Conservation (phyloP, 2,888 invertebrate species). For the Trichogramma evanescens region DNA sequence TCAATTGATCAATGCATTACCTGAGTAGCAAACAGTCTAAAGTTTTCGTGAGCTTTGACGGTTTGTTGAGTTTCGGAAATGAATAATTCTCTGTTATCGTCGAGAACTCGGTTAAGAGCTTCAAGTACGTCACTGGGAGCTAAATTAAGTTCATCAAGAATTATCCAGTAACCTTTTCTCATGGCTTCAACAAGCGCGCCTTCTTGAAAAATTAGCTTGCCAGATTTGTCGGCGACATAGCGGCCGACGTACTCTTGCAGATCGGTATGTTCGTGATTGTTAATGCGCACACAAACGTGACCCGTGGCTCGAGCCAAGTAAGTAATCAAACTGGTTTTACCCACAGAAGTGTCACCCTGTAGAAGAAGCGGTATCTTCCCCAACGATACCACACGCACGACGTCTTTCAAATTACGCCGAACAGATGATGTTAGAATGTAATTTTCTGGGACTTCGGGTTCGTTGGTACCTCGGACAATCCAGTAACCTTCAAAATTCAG, state of each 20-base stretch:
- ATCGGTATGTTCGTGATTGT: slow-evolving; percentile 99
- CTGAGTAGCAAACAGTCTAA: slow-evolving; percentile 97
- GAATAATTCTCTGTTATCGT: slow-evolving; percentile 96
- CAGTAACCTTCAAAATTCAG: slow-evolving; percentile 82
- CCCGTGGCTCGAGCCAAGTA: slow-evolving; percentile 90
- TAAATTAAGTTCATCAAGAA: slow-evolving; percentile 94
- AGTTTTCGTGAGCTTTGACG: slow-evolving; percentile 86
- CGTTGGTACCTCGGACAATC: slow-evolving; percentile 67
- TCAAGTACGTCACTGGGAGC: slow-evolving; percentile 98
- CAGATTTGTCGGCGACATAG: slow-evolving; percentile 77
- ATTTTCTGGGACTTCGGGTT: slow-evolving; percentile 59
- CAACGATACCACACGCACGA: slow-evolving; percentile 85
- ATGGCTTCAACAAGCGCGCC: slow-evolving; percentile 95
- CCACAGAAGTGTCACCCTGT: slow-evolving; percentile 98
- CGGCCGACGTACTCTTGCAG: slow-evolving; percentile 96
- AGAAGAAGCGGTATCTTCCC: slow-evolving; percentile 84
- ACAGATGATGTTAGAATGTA: slow-evolving; percentile 91
- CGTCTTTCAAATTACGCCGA: slow-evolving; percentile 77
- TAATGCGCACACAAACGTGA: slow-evolving; percentile 88
- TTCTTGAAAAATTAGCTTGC: slow-evolving; percentile 88
- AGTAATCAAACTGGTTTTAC: slow-evolving; percentile 93
- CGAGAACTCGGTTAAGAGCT: slow-evolving; percentile 92
- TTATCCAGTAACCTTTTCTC: slow-evolving; percentile 96
- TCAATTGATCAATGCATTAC: neutral
- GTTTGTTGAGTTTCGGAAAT: slow-evolving; percentile 94